Evolutionary conservation across 1,140 invertebrate species (phyloP).

Genomic region (Oryzaephilus surinamensis): DNA sequence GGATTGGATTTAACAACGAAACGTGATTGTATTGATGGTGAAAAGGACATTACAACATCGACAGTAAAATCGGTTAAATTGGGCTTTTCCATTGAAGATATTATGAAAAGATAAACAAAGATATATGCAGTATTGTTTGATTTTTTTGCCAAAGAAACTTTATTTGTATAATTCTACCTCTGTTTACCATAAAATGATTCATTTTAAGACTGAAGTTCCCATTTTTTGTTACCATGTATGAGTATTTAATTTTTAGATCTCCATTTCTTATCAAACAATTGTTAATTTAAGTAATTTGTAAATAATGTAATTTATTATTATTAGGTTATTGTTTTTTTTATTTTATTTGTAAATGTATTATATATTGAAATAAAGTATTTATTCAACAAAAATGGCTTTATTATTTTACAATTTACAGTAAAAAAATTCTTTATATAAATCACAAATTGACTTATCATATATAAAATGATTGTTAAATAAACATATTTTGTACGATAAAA

Average conservation of each 20-base stretch:
- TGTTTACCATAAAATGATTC: slow-evolving; percentile 5
- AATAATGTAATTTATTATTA: neutral
- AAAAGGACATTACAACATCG: slow-evolving; percentile 16
- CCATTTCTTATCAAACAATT: neutral
- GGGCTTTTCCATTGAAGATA: slow-evolving; percentile 72
- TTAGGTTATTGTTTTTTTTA: slow-evolving; percentile 1
- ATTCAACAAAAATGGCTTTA: no score
- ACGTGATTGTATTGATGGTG: slow-evolving; percentile 7
- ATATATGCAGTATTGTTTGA: slow-evolving; percentile 2
- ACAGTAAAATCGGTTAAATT: slow-evolving; percentile 40
- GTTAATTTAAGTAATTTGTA: slow-evolving; percentile 1
- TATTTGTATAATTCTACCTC: slow-evolving; percentile 14
- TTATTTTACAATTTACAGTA: no score
- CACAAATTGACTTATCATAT: no score
- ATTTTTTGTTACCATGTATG: slow-evolving; percentile 18
- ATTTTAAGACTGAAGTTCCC: slow-evolving; percentile 11
- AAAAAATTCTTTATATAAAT: no score
- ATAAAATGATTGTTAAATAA: no score
- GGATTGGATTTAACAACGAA: slow-evolving; percentile 29
- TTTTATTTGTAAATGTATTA: neutral
- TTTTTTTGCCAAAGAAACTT: slow-evolving; percentile 19
- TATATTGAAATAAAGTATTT: no score
- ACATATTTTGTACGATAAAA: no score
- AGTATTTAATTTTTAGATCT: slow-evolving; percentile 2
- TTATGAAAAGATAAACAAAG: slow-evolving; percentile 58